Evolutionary conservation across 2,113 vertebrate genomes (phyloP).

Genomic region (Rhea pennata): DNA sequence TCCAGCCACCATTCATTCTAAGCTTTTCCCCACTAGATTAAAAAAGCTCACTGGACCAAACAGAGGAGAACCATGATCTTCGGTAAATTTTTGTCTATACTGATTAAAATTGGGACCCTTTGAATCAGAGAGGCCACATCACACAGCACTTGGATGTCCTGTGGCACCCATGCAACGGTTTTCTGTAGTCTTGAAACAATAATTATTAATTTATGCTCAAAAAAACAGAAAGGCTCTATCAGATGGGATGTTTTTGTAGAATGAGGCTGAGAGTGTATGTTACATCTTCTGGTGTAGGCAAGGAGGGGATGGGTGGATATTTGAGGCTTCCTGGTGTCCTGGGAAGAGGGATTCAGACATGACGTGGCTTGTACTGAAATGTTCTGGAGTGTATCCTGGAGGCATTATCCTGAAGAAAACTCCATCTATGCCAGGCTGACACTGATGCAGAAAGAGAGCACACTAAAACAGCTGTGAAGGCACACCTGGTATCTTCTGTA

Average conservation of each 20-base stretch:
- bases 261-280: background rate
- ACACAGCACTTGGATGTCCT: background rate
- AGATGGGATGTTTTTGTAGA: background rate
- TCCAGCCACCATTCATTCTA: background rate
- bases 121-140: no score
- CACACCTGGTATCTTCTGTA: background rate
- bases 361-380: background rate
- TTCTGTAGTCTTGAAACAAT: background rate
- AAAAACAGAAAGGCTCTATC: background rate
- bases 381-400: background rate
- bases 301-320: background rate
- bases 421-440: background rate
- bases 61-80: background rate
- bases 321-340: background rate
- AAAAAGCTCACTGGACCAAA: background rate
- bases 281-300: background rate
- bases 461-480: background rate
- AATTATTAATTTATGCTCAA: background rate
- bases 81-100: no score
- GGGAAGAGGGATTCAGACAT: background rate
- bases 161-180: background rate
- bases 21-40: background rate
- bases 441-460: background rate
- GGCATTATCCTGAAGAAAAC: background rate
- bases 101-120: no score